These are phyloP conservation scores for Sturnus vulgaris DNA, from an alignment of 2,113 vertebrate species.

Conservation along the genomic window DNA sequence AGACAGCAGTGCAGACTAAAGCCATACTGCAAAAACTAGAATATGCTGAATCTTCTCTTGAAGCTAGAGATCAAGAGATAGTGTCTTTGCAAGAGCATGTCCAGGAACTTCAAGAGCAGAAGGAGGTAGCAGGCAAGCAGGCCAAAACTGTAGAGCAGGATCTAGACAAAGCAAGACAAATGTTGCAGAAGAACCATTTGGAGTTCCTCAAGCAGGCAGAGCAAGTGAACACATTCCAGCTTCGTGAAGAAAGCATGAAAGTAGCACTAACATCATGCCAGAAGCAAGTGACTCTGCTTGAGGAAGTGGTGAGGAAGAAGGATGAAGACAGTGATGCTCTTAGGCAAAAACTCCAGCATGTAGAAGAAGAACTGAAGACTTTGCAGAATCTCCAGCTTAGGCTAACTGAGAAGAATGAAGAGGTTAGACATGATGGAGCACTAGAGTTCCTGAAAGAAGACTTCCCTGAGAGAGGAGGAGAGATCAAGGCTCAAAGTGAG, in stretches of 20 bases:
- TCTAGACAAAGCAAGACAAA: not conserved
- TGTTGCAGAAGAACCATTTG: conserved; percentile 25
- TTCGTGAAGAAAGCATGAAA: not conserved
- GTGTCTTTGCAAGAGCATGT: not conserved
- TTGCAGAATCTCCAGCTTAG: not conserved
- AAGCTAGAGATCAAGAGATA: not conserved
- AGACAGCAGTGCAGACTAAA: not conserved
- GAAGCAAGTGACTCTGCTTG: not conserved
- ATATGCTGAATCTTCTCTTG: conserved; percentile 8
- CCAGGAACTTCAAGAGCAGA: not conserved
- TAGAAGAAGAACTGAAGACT: not conserved
- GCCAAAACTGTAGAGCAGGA: not conserved
- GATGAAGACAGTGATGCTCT: not conserved
- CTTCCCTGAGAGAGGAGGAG: not conserved
- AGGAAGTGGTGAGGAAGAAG: not conserved
- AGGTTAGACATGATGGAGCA: not conserved
- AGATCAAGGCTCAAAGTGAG: not conserved
- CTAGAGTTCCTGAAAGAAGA: not conserved
- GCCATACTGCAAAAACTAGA: conserved; percentile 48
- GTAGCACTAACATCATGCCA: not conserved
- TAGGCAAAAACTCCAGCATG: not conserved
- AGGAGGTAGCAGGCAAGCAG: not conserved
- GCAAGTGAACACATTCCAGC: conserved; percentile 6
- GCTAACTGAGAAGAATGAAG: not conserved
- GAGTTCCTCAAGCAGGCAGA: conserved; percentile 53